Conservation (phyloP, 2,797 vertebrate species). For the Poecilia picta region DNA sequence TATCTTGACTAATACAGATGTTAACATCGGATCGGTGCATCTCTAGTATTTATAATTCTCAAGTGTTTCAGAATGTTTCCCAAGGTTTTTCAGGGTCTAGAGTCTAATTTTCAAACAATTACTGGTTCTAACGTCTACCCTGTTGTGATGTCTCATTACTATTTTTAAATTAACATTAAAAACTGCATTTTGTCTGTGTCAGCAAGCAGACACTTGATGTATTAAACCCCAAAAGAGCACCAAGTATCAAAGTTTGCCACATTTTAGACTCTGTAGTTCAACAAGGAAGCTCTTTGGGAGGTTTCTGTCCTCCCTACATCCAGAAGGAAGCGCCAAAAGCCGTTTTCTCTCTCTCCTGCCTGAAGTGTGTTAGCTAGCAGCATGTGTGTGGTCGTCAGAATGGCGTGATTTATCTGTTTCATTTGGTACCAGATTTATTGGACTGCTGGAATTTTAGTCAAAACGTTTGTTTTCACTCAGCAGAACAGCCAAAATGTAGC, state of each 20-base stretch:
- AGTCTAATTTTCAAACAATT: too few species aligned
- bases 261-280: background rate
- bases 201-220: background rate
- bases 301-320: background rate
- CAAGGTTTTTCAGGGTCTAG: too few species aligned
- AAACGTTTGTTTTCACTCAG: background rate
- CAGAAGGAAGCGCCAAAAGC: background rate
- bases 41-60: too few species aligned
- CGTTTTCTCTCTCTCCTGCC: background rate
- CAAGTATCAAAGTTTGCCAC: background rate
- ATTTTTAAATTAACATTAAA: too few species aligned
- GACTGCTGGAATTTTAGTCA: background rate
- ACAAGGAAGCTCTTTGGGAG: background rate
- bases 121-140: too few species aligned
- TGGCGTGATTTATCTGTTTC: background rate
- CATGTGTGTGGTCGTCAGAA: background rate
- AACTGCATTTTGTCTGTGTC: too few species aligned
- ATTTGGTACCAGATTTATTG: background rate
- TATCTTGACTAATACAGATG: too few species aligned
- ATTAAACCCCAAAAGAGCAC: background rate
- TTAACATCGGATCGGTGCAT: too few species aligned
- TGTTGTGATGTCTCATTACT: too few species aligned
- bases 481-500: background rate
- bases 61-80: too few species aligned
- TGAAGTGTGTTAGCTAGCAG: background rate